These are phyloP conservation scores for Megastigmus dorsalis DNA, from an alignment of 2,888 invertebrate species.

Conservation along the genomic window DNA sequence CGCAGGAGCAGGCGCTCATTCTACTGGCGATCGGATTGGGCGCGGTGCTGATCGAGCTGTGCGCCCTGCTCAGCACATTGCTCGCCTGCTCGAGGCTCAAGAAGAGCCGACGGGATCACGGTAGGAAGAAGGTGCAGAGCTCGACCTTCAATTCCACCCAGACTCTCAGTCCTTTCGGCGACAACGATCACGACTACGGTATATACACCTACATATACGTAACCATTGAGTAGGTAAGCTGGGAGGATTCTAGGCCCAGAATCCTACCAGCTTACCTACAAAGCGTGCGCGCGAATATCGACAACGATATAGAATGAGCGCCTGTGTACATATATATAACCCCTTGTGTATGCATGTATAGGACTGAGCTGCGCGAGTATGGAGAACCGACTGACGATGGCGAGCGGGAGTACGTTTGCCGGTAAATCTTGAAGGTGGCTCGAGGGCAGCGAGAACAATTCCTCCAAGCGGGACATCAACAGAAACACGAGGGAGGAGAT, in stretches of 20 bases:
- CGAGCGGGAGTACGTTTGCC: conserved; percentile 69
- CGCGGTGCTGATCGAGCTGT: conserved; percentile 83
- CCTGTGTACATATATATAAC: too few relatives aligned
- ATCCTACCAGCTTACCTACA: too few relatives aligned
- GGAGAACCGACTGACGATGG: conserved; percentile 69
- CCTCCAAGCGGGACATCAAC: conserved; percentile 33
- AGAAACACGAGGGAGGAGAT: conserved; percentile 18
- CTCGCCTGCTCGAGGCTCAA: conserved; percentile 82
- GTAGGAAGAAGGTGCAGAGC: conserved; percentile 46
- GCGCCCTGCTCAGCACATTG: conserved; percentile 82
- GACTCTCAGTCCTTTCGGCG: conserved; percentile 68
- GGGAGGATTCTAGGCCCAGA: too few relatives aligned
- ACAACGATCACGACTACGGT: conserved; percentile 70
- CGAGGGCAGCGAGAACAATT: conserved; percentile 70
- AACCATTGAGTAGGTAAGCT: too few relatives aligned
- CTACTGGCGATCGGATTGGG: conserved; percentile 81
- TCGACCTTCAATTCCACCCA: conserved; percentile 71
- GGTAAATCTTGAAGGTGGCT: conserved; percentile 73
- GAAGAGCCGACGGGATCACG: conserved; percentile 66
- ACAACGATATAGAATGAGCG: too few relatives aligned
- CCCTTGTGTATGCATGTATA: too few relatives aligned
- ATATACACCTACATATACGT: too few relatives aligned
- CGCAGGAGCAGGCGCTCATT: conserved; percentile 83
- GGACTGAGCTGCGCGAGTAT: conserved; percentile 68
- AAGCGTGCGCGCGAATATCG: too few relatives aligned